Percentiles rank a stretch among this genome's conserved stretches.
These are phyloP conservation scores for Apistogramma diplotaenia DNA, from an alignment of 2,113 vertebrate genomes.

Conservation along the genomic window DNA sequence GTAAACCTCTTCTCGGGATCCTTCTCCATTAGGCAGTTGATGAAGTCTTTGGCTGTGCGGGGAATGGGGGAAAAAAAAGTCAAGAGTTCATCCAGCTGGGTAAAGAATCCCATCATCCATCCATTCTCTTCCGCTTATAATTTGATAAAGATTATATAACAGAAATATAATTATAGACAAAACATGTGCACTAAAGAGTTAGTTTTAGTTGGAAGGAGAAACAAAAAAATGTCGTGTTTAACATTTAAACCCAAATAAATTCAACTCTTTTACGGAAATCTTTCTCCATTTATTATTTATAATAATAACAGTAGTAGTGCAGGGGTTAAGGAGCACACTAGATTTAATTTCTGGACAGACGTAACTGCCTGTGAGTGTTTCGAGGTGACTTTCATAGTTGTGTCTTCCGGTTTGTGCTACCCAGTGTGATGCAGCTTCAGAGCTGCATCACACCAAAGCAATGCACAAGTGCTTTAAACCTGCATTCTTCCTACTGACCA, in stretches of 20 bases:
- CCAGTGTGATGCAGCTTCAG: no score
- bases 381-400: no score
- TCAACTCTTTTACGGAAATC: no score
- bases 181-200: background rate
- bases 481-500: background rate
- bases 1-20: conserved; percentile 96
- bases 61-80: conserved; percentile 25
- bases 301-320: background rate
- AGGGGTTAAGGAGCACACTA: background rate
- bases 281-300: background rate
- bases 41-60: conserved; percentile 93
- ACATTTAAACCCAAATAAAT: no score
- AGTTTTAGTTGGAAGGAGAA: background rate
- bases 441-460: no score
- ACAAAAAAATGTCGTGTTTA: background rate
- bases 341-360: no score
- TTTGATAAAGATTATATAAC: background rate
- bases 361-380: no score
- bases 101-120: no score
- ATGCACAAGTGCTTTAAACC: no score
- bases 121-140: no score
- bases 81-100: conserved; percentile 15
- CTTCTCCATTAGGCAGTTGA: conserved; percentile 95
- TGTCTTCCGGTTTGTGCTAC: no score
- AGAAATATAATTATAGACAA: background rate